A percentile compares a stretch with the other conserved stretches of the same genome.
Conservation (phyloP, 1,140 invertebrate genomes). For the Drosophila eugracilis region DNA sequence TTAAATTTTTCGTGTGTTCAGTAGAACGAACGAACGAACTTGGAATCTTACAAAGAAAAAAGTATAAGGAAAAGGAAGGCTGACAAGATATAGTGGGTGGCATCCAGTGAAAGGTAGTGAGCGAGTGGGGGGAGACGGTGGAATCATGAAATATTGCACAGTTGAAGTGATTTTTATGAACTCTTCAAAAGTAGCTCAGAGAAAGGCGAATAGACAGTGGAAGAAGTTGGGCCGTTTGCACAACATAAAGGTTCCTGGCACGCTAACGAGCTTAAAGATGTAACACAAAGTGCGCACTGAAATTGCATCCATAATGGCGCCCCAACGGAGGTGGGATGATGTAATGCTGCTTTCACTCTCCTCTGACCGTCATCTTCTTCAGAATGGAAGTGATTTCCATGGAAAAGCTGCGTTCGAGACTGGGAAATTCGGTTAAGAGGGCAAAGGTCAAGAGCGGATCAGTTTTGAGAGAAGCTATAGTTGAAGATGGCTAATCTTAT, state of each 20-base stretch:
- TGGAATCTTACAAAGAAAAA: slow-evolving; percentile 37
- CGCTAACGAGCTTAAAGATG: slow-evolving; percentile 73
- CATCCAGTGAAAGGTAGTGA: not conserved
- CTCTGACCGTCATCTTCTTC: not conserved
- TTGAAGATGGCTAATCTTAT: not conserved
- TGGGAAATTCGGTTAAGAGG: slow-evolving; percentile 5
- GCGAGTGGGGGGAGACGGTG: slow-evolving; percentile 46
- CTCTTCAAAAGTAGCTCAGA: slow-evolving; percentile 63
- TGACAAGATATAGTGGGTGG: not conserved
- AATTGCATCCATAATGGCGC: slow-evolving; percentile 31
- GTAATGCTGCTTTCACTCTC: not conserved
- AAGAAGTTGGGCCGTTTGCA: slow-evolving; percentile 17
- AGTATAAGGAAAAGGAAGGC: not conserved
- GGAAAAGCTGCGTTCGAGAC: not conserved
- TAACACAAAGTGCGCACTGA: slow-evolving; percentile 48
- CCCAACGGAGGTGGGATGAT: not conserved
- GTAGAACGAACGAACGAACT: slow-evolving; percentile 59
- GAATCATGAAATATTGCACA: slow-evolving; percentile 78
- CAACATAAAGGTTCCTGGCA: slow-evolving; percentile 17
- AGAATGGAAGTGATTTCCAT: not conserved
- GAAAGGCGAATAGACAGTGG: slow-evolving; percentile 1
- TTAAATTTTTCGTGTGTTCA: slow-evolving; percentile 70
- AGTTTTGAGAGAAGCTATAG: not conserved
- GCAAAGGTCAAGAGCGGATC: slow-evolving; percentile 10
- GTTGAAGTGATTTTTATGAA: slow-evolving; percentile 81